phyloP scores from a whole-genome alignment of 2,797 vertebrate species.

The Hydrophis major region DNA sequence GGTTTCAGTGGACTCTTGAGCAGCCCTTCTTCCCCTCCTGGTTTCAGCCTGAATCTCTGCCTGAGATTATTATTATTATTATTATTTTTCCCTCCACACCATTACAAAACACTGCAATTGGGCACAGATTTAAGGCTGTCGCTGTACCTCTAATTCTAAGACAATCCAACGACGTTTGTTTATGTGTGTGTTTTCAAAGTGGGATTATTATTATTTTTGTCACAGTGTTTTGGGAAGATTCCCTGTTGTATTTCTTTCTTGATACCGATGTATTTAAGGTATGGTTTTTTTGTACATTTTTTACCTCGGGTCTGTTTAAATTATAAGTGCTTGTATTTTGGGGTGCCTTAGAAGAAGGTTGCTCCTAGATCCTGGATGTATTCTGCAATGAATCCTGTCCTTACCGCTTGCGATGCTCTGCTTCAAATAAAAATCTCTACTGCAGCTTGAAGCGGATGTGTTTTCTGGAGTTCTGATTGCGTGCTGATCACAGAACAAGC shows the following conservation, averaged over 20 bases:
- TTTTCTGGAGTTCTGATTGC: neutral
- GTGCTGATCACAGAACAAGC: neutral
- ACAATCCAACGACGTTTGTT: neutral
- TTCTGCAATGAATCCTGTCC: neutral
- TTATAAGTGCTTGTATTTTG: neutral
- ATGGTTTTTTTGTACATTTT: neutral
- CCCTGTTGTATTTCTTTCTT: neutral
- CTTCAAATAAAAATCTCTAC: neutral
- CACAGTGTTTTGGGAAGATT: neutral
- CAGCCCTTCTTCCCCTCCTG: neutral
- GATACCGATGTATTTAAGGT: neutral
- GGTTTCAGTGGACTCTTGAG: neutral
- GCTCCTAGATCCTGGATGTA: neutral
- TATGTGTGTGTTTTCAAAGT: neutral
- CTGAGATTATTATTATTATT: neutral
- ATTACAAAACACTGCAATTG: neutral
- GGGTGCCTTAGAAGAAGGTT: neutral
- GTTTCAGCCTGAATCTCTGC: neutral
- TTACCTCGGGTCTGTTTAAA: neutral
- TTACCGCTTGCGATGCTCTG: neutral
- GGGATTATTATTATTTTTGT: neutral
- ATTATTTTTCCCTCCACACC: neutral
- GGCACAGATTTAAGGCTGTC: neutral
- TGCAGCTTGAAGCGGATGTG: neutral
- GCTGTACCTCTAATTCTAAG: neutral